Evolutionary conservation across 1,140 invertebrate genomes (phyloP).

Genomic region (Eriocheir sinensis): DNA sequence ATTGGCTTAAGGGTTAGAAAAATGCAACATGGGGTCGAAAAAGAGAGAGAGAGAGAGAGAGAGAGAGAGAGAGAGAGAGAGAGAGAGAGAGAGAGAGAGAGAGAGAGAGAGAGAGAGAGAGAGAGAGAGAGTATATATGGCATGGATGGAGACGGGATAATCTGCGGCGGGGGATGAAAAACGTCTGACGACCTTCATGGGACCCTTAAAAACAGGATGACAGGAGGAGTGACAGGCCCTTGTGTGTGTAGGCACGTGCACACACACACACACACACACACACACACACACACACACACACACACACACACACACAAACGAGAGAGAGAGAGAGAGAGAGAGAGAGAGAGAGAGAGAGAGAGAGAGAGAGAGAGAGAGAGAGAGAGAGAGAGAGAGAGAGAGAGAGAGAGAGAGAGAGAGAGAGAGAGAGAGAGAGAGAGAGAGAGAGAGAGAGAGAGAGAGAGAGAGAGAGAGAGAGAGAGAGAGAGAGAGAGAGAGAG

Average conservation of each 20-base stretch:
- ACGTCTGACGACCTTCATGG: not conserved
- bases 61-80: conserved; percentile 22
- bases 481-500: conserved; percentile 4
- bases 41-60: not conserved
- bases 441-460: too few species aligned
- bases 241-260: too few species aligned
- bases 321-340: not conserved
- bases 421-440: not conserved
- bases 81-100: conserved; percentile 22
- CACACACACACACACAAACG: conserved; percentile 3
- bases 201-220: not conserved
- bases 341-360: too few species aligned
- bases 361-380: not conserved
- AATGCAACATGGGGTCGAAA: not conserved
- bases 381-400: conserved; percentile 18
- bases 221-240: not conserved
- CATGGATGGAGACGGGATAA: not conserved
- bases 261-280: conserved; percentile 9
- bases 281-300: conserved; percentile 22
- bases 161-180: not conserved
- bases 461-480: not conserved
- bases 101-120: not conserved
- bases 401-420: conserved; percentile 22
- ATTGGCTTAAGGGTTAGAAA: too few species aligned
- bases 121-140: not conserved